A percentile compares a stretch with the other conserved stretches of the same genome.
phyloP scores from a whole-genome alignment of 2,797 vertebrate species.

The Poecile montanus region DNA sequence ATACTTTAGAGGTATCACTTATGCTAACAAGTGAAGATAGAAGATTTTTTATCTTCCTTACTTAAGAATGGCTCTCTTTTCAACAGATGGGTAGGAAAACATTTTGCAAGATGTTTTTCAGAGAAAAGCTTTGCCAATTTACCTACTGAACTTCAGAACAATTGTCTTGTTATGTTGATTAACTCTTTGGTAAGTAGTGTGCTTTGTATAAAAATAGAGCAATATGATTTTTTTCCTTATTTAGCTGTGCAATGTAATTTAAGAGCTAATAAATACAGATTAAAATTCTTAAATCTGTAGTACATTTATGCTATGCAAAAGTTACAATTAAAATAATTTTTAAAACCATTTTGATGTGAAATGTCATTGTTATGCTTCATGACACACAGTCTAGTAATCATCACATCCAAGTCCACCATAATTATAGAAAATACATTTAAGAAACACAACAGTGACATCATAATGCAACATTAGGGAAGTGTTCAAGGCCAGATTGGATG shows the following conservation, averaged over 20 bases:
- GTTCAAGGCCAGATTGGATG: neutral
- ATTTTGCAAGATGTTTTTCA: slow-evolving; percentile 92
- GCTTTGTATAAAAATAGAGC: neutral
- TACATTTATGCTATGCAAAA: neutral
- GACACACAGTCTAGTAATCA: neutral
- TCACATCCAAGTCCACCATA: neutral
- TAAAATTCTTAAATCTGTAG: neutral
- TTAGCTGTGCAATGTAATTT: neutral
- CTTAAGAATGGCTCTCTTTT: slow-evolving; percentile 33
- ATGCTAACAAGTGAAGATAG: neutral
- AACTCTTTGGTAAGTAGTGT: slow-evolving; percentile 86
- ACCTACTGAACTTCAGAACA: slow-evolving; percentile 86
- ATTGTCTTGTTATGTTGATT: slow-evolving; percentile 83
- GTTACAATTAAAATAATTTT: neutral
- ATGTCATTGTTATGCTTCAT: neutral
- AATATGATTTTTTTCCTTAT: neutral
- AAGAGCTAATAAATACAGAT: neutral
- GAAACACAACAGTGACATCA: neutral
- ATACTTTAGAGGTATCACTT: neutral
- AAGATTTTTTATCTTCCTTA: neutral
- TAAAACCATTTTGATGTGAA: neutral
- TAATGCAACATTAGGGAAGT: neutral
- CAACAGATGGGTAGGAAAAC: slow-evolving; percentile 88
- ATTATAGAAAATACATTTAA: neutral
- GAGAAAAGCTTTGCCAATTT: slow-evolving; percentile 91